phyloP scores from a whole-genome alignment of 2,797 vertebrate species.

The Ceryle rudis region DNA sequence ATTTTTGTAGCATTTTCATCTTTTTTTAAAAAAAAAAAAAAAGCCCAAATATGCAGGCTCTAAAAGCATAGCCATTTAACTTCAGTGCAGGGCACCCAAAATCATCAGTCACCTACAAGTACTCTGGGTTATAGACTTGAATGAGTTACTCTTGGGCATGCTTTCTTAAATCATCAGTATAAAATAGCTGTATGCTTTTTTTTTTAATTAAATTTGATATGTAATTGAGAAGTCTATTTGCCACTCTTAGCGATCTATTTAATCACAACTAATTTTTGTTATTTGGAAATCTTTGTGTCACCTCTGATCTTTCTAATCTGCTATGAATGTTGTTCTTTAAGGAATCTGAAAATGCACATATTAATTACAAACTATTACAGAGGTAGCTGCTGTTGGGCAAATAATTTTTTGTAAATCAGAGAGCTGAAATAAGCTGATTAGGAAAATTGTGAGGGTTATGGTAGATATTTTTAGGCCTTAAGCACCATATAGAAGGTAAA shows the following conservation, averaged over 20 bases:
- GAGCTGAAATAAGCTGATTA: constrained; percentile 64
- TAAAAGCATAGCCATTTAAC: not conserved
- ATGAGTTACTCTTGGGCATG: not conserved
- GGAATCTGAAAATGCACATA: constrained; percentile 54
- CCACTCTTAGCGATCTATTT: not conserved
- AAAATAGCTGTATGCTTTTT: not conserved
- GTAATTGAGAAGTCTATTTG: constrained; percentile 1
- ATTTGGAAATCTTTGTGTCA: not conserved
- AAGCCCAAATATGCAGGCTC: not conserved
- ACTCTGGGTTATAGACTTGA: not conserved
- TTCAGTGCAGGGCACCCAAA: not conserved
- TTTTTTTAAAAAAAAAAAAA: not conserved
- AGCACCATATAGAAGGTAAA: not conserved
- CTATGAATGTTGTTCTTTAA: constrained; percentile 50
- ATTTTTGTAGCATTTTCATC: not conserved
- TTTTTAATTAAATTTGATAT: not conserved
- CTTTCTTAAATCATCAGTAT: not conserved
- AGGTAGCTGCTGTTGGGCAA: constrained; percentile 37
- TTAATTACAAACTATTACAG: constrained; percentile 71
- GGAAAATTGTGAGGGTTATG: constrained; percentile 19
- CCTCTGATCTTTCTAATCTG: constrained; percentile 44
- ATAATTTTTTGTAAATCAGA: constrained; percentile 45
- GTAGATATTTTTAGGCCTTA: constrained; percentile 50
- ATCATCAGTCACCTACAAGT: not conserved
- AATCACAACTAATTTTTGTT: constrained; percentile 9